Percentiles rank a stretch among this genome's conserved stretches.
Evolutionary conservation across 2,797 vertebrate genomes (phyloP).

Genomic region (Sphenodon punctatus): DNA sequence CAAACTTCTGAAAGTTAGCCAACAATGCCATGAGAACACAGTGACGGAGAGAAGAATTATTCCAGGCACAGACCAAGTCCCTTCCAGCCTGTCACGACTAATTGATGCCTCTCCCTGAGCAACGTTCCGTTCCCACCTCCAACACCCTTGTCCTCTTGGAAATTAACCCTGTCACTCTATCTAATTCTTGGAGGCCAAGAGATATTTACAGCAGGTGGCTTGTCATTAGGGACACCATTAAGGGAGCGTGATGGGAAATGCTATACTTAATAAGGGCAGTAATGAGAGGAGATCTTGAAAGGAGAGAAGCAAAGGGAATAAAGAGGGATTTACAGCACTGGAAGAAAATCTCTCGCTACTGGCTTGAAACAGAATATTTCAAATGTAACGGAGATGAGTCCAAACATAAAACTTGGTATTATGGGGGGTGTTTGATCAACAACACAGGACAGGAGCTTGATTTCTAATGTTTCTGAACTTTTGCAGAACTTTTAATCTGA

Average conservation of each 20-base stretch:
- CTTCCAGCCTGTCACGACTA: not conserved
- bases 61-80: not conserved
- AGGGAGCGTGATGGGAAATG: slow-evolving; percentile 13
- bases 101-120: not conserved
- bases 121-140: not conserved
- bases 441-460: not conserved
- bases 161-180: slow-evolving; percentile 13
- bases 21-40: not conserved
- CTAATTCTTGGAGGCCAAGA: not conserved
- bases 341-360: not conserved
- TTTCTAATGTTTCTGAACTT: not conserved
- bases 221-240: not conserved
- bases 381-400: not conserved
- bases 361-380: not conserved
- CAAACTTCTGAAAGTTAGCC: not conserved
- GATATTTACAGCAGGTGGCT: not conserved
- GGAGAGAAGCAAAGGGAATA: not conserved
- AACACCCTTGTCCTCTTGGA: not conserved
- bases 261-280: not conserved
- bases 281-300: not conserved
- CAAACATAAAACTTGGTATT: too few species aligned
- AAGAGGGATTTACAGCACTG: not conserved
- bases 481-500: not conserved
- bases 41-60: not conserved
- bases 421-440: not conserved